Evolutionary conservation across 2,113 vertebrate species (phyloP).

Genomic region (Labrus mixtus): DNA sequence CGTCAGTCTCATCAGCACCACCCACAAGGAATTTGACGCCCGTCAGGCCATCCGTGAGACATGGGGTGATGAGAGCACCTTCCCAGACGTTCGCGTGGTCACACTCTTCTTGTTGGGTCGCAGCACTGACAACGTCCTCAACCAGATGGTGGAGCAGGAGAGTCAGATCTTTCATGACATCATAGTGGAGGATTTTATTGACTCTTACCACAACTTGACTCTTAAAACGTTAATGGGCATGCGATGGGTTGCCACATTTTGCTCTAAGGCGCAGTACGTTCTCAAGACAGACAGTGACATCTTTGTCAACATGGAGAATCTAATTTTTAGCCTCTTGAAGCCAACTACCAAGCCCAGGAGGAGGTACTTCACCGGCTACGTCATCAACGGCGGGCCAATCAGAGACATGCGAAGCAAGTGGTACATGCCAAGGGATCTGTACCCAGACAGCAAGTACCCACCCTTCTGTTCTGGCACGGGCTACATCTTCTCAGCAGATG

Average conservation of each 20-base stretch:
- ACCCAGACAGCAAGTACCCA: conserved; percentile 97
- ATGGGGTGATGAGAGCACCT: conserved; percentile 96
- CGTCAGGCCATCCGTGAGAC: conserved; percentile 98
- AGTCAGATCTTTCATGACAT: conserved; percentile 99
- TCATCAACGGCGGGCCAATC: conserved; percentile 97
- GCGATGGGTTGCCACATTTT: conserved; percentile 96
- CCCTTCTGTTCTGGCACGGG: conserved; percentile 98
- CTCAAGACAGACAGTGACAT: conserved; percentile 99
- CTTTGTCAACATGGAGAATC: conserved; percentile 99
- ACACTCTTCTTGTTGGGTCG: conserved; percentile 95
- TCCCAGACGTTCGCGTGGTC: conserved; percentile 91
- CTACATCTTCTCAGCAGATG: conserved; percentile 97
- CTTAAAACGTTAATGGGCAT: conserved; percentile 98
- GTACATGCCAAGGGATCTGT: conserved; percentile 98
- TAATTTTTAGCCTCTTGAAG: conserved; percentile 96
- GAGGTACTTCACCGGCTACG: conserved; percentile 97
- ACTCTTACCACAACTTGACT: conserved; percentile 98
- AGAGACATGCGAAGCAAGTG: conserved; percentile 97
- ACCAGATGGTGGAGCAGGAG: conserved; percentile 99
- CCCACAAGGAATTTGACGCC: conserved; percentile 98
- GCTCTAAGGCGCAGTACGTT: conserved; percentile 94
- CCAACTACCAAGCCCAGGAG: conserved; percentile 94
- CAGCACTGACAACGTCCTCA: conserved; percentile 91
- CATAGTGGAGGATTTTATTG: conserved; percentile 96
- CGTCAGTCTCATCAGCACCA: conserved; percentile 98